These are phyloP conservation scores for Cervus canadensis DNA, from an alignment of 2,113 vertebrate species.

Conservation along the genomic window DNA sequence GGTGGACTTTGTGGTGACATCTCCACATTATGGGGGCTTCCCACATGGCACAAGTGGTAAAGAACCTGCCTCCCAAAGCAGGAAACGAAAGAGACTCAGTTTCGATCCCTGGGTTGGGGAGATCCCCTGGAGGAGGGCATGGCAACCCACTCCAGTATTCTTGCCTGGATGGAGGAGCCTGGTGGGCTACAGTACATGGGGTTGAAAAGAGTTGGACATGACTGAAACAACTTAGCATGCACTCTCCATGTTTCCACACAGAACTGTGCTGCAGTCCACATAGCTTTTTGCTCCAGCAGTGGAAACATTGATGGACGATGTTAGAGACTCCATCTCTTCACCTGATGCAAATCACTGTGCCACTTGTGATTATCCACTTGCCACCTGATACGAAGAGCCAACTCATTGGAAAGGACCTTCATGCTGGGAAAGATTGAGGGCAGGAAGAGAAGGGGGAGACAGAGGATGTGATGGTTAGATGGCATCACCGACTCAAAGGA, in stretches of 20 bases:
- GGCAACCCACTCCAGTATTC: neutral
- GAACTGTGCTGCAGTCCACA: neutral
- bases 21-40: neutral
- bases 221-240: neutral
- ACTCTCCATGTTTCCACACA: neutral
- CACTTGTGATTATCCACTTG: neutral
- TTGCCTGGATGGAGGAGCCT: neutral
- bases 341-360: neutral
- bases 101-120: neutral
- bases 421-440: neutral
- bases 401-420: neutral
- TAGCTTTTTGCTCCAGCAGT: neutral
- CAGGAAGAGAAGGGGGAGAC: neutral
- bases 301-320: neutral
- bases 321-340: neutral
- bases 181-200: neutral
- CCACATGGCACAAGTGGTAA: neutral
- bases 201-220: neutral
- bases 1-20: no score
- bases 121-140: neutral
- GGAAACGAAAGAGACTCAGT: neutral
- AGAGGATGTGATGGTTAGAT: neutral
- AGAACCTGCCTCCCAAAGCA: neutral
- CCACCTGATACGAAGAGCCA: neutral
- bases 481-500: neutral